These are phyloP conservation scores for Coenobita brevimanus DNA, from an alignment of 1,140 invertebrate species.

Conservation along the genomic window DNA sequence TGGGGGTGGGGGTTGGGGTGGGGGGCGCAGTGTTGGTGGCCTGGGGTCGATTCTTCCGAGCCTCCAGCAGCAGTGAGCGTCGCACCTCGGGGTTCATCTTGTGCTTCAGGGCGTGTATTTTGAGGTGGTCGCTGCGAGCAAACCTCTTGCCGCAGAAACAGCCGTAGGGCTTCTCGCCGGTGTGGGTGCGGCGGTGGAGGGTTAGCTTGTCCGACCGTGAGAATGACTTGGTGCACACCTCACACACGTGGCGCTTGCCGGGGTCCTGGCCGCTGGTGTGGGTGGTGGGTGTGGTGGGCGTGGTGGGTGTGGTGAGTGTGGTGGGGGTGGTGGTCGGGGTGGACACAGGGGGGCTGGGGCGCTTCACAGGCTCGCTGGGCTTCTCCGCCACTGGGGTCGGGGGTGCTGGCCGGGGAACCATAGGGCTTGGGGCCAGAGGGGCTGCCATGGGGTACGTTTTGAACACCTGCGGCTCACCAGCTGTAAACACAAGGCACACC, in stretches of 20 bases:
- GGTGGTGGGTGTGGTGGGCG: too few species aligned
- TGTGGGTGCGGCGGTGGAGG: conserved; percentile 19
- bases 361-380: too few species aligned
- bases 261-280: too few species aligned
- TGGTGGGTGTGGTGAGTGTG: too few species aligned
- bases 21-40: not conserved
- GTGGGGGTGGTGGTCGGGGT: too few species aligned
- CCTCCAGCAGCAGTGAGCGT: conserved; percentile 27
- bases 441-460: conserved; percentile 50
- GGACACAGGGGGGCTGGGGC: too few species aligned
- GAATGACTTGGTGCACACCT: conserved; percentile 21
- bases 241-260: conserved; percentile 12
- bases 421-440: conserved; percentile 11
- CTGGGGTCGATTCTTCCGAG: conserved; percentile 25
- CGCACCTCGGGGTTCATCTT: conserved; percentile 45
- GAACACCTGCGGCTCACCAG: conserved; percentile 46
- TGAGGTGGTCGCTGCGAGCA: conserved; percentile 27
- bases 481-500: too few species aligned
- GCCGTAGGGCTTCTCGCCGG: conserved; percentile 33
- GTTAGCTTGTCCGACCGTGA: conserved; percentile 28
- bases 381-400: too few species aligned
- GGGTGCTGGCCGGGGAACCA: too few species aligned
- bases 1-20: too few species aligned
- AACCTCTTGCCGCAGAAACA: conserved; percentile 43
- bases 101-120: conserved; percentile 31